Evolutionary conservation across 2,797 vertebrate genomes (phyloP).

Genomic region (Poecilia velifera): DNA sequence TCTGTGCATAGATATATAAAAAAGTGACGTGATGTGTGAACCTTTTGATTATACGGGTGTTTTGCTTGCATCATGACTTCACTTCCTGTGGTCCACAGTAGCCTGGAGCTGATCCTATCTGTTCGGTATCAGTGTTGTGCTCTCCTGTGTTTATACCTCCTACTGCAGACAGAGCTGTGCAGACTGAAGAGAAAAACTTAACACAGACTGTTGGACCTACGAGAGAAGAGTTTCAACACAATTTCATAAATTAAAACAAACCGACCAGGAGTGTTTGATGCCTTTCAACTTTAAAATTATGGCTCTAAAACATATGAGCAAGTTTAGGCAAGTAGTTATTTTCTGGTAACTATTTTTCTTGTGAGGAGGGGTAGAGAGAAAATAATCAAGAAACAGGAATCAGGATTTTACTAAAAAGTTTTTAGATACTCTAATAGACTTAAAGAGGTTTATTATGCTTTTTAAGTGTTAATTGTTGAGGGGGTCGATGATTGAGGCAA

Average conservation of each 20-base stretch:
- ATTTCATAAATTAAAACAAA: neutral
- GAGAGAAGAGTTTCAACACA: neutral
- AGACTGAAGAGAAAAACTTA: slow-evolving; percentile 7
- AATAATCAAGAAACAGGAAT: neutral
- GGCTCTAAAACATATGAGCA: neutral
- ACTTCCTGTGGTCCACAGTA: slow-evolving; percentile 72
- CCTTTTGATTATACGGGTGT: neutral
- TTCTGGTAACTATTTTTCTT: neutral
- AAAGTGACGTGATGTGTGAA: slow-evolving; percentile 8
- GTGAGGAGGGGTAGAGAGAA: neutral
- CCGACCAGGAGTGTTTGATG: neutral
- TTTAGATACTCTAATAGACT: neutral
- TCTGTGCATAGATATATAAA: slow-evolving; percentile 12
- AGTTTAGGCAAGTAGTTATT: no score
- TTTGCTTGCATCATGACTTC: slow-evolving; percentile 53
- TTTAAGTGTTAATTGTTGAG: neutral
- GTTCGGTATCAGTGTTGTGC: slow-evolving; percentile 53
- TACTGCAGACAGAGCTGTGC: slow-evolving; percentile 36
- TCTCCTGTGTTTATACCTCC: slow-evolving; percentile 54
- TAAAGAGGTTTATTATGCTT: neutral
- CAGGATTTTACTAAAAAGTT: neutral
- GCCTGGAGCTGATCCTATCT: slow-evolving; percentile 60
- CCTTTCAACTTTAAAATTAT: neutral
- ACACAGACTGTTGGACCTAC: neutral
- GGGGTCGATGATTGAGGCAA: neutral